Evolutionary conservation across 2,888 invertebrate species (phyloP).

Genomic region (Anorthoa munda): DNA sequence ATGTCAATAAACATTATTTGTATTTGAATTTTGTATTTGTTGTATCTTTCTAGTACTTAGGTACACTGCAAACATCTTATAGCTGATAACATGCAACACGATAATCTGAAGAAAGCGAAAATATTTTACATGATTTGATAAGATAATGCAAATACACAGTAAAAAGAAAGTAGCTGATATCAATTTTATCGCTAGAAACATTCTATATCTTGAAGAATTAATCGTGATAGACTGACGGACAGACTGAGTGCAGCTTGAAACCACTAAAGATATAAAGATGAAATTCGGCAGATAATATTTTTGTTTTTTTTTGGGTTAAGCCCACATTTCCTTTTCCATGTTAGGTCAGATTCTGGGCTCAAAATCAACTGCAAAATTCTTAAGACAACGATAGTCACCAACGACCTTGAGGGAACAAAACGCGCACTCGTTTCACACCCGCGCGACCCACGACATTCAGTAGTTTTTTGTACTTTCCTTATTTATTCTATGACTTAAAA

Average conservation of each 20-base stretch:
- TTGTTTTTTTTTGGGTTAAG: no score
- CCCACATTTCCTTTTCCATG: no score
- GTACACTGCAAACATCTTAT: neutral
- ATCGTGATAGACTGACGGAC: conserved; percentile 9
- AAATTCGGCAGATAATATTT: conserved; percentile 3
- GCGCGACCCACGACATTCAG: no score
- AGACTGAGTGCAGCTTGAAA: neutral
- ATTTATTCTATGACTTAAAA: no score
- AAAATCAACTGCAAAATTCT: no score
- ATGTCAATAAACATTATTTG: no score
- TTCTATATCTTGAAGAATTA: neutral
- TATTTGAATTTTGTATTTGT: no score
- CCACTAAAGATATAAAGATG: neutral
- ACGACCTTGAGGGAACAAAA: no score
- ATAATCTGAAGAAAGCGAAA: conserved; percentile 25
- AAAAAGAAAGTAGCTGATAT: conserved; percentile 28
- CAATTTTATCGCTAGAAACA: neutral
- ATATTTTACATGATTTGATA: conserved; percentile 19
- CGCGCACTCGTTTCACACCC: no score
- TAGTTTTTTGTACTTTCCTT: no score
- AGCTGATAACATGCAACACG: neutral
- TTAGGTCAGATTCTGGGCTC: no score
- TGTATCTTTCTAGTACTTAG: conserved; percentile 1
- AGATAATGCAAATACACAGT: conserved; percentile 17
- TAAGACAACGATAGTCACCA: no score